Evolutionary conservation across 2,888 invertebrate species (phyloP).

Genomic region (Cephus sareptanus): DNA sequence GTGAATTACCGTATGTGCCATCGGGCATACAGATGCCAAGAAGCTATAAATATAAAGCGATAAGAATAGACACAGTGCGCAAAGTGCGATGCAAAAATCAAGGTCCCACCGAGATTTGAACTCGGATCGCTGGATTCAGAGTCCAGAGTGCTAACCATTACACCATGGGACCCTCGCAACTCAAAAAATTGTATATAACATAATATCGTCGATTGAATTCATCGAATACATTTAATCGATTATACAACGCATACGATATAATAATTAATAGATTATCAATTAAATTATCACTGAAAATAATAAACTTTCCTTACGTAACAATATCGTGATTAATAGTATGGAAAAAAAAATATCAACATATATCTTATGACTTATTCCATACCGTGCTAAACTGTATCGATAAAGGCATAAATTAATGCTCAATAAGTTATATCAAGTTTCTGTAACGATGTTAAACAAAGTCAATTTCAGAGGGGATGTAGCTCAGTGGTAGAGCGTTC

Average conservation of each 20-base stretch:
- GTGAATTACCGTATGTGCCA: neutral
- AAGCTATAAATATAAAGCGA: neutral
- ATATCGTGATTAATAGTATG: neutral
- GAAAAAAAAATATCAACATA: neutral
- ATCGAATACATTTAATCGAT: neutral
- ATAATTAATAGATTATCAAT: neutral
- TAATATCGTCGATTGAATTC: neutral
- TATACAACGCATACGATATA: neutral
- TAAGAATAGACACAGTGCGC: neutral
- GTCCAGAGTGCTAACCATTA: slow-evolving; percentile 27
- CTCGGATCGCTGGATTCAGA: slow-evolving; percentile 28
- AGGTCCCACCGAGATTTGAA: slow-evolving; percentile 27
- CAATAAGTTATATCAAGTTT: neutral
- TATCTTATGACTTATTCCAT: neutral
- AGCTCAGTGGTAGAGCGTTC: slow-evolving; percentile 99
- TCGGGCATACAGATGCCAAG: neutral
- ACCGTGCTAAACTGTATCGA: neutral
- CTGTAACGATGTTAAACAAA: neutral
- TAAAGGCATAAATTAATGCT: neutral
- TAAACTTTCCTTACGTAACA: neutral
- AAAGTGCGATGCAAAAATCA: neutral
- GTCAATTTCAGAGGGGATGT: slow-evolving; percentile 74
- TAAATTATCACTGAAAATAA: neutral
- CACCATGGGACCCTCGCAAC: slow-evolving; percentile 18
- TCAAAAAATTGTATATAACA: neutral